These are phyloP conservation scores for Cynopterus brachyotis DNA, from an alignment of 2,113 vertebrate genomes.

Conservation along the genomic window DNA sequence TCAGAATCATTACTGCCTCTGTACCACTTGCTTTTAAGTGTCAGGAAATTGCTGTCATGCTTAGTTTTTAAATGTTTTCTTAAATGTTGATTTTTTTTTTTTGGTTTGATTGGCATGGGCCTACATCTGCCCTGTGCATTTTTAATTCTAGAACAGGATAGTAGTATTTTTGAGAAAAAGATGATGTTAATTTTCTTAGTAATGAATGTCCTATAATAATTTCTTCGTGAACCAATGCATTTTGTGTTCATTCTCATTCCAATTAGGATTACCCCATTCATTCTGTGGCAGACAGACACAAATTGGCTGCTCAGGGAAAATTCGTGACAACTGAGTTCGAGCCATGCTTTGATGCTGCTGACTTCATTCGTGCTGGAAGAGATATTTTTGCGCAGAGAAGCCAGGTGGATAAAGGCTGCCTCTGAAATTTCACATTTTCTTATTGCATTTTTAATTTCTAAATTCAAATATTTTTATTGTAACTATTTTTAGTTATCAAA, in stretches of 20 bases:
- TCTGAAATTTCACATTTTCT: not conserved
- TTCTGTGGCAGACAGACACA: conserved; percentile 96
- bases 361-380: conserved; percentile 97
- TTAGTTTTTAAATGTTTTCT: not conserved
- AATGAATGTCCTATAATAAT: not conserved
- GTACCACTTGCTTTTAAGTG: not conserved
- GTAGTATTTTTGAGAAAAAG: not conserved
- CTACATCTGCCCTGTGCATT: not conserved
- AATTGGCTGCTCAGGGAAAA: conserved; percentile 95
- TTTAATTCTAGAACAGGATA: not conserved
- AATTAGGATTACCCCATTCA: conserved; percentile 93
- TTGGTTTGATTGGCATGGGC: not conserved
- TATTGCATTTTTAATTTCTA: not conserved
- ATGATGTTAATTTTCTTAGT: not conserved
- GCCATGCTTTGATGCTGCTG: conserved; percentile 98
- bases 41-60: not conserved
- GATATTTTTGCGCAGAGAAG: conserved; percentile 99
- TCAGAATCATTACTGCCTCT: not conserved
- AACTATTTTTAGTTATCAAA: conserved; percentile 9
- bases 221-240: not conserved
- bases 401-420: conserved; percentile 86
- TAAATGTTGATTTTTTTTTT: not conserved
- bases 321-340: conserved; percentile 98
- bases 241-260: conserved; percentile 23
- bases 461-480: not conserved